Conservation (phyloP, 2,113 vertebrate species). For the Saimiri boliviensis region DNA sequence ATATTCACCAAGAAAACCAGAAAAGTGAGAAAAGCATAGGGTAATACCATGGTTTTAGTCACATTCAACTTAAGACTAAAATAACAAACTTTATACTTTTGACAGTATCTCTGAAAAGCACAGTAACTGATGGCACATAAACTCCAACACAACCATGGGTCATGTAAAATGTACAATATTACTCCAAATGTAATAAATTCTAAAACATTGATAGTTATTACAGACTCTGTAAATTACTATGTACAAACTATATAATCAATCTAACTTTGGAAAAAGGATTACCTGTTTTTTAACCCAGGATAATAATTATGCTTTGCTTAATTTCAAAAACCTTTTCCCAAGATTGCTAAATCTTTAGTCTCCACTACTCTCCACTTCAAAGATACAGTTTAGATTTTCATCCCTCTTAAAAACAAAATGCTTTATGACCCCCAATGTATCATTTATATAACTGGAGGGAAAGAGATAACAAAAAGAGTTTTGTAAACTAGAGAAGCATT, state of each 20-base stretch:
- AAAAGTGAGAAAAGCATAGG: neutral
- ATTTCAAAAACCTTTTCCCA: neutral
- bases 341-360: neutral
- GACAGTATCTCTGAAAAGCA: neutral
- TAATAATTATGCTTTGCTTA: neutral
- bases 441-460: neutral
- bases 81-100: neutral
- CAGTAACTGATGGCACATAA: neutral
- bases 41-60: neutral
- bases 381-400: neutral
- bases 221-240: neutral
- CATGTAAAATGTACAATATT: neutral
- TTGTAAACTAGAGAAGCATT: neutral
- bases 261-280: constrained; percentile 5
- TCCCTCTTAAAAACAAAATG: constrained; percentile 24
- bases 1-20: neutral
- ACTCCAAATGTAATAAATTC: neutral
- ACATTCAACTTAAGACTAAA: neutral
- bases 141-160: neutral
- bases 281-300: neutral
- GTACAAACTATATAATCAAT: neutral
- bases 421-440: neutral
- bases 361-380: neutral
- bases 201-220: neutral
- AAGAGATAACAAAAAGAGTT: neutral